Evolutionary conservation across 1,140 invertebrate genomes (phyloP), one percentile per base, ranked within the genome.

Genomic region (Drosophila subobscura): DNA sequence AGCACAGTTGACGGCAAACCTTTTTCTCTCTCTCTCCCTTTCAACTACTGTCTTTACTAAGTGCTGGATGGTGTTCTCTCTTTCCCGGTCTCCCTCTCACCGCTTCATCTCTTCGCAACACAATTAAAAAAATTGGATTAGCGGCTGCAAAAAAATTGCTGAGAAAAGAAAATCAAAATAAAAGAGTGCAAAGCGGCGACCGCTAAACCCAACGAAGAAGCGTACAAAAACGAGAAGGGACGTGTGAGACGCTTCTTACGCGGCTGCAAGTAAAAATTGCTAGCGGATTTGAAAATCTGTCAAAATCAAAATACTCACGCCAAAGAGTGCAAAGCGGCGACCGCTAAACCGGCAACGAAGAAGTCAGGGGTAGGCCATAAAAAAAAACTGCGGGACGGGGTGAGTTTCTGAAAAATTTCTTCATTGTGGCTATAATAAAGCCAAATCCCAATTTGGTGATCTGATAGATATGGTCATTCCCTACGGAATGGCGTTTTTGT

Each of bases 111-210:
- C 33, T 33, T 52, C 49, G 47, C 65, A 42, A 49, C 77, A 86
- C 81, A 85, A 86, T 85, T 85, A 85, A 81, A 84, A 37, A 76
- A 86, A 85, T 85, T 81, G 81, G 81, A 85, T 85, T 85, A 86
- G 77, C 77, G 77, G 51, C 58, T 79, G 72, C 54, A 56, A 37
- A 37, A 37, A 10, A 37, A 10, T 1, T 37, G 33, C 33, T 37
- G 42, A 59, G 42, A 46, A 70, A 72, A 64, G 50, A 50, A 68
- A 59, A 54, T 60, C 60, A 57, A 59, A 25, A 45, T 58, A 45
- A 25, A 37, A 44, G 22, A 27, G 27, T 16, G 51, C 16, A 8
- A 41, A 61, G 44, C 23, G 25, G 29, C 37, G 29, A 41, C 51
- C 25, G 29, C 49, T 50, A 51, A 53, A 46, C 33, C 33, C 33